Conservation (phyloP, 92 coral and sea anemone genomes). For the Meandrina meandrites region DNA sequence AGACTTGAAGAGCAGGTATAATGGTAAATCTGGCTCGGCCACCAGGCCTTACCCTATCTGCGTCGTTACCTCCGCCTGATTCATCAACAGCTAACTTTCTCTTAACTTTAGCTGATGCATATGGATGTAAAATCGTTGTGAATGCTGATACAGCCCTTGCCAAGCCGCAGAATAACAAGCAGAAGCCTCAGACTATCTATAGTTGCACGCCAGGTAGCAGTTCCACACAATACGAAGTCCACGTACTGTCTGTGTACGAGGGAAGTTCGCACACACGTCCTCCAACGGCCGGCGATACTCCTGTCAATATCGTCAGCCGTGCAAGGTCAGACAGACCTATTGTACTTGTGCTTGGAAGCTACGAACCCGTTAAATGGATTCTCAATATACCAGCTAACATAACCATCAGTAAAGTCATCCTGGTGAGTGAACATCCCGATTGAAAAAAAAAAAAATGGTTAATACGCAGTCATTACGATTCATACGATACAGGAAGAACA, state of each 20-base stretch:
- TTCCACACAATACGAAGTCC: conserved; percentile 18
- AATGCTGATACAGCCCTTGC: conserved; percentile 6
- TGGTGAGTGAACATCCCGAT: too few relatives aligned
- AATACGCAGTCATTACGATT: too few relatives aligned
- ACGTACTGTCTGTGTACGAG: conserved; percentile 23
- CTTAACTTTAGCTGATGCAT: conserved; percentile 20
- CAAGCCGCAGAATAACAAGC: conserved; percentile 14
- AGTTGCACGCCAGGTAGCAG: conserved; percentile 26
- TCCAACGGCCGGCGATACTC: not conserved
- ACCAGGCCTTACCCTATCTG: too few relatives aligned
- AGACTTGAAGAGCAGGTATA: too few relatives aligned
- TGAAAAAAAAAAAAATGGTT: too few relatives aligned
- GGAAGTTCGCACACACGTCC: conserved; percentile 2
- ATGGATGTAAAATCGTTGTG: conserved; percentile 5
- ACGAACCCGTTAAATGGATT: conserved; percentile 16
- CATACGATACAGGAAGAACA: too few relatives aligned
- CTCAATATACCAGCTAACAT: conserved; percentile 6
- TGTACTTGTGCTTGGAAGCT: not conserved
- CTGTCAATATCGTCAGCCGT: not conserved
- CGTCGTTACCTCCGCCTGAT: not conserved
- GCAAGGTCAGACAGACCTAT: not conserved
- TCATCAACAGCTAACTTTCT: not conserved
- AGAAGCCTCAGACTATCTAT: not conserved
- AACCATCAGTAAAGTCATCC: conserved; percentile 3
- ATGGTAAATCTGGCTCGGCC: too few relatives aligned